phyloP scores from a whole-genome alignment of 2,797 vertebrate species.

The Cynopterus sphinx region DNA sequence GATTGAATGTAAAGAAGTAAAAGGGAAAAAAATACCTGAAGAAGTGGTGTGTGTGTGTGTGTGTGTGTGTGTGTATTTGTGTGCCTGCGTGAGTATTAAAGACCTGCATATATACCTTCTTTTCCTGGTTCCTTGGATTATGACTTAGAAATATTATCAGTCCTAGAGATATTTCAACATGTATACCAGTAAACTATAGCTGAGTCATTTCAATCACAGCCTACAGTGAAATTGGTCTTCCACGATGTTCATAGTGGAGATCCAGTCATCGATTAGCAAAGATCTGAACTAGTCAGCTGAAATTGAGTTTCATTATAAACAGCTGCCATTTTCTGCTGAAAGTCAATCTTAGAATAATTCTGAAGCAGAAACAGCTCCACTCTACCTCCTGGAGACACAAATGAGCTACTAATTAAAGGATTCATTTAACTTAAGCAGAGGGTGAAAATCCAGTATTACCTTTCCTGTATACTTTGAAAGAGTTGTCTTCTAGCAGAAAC shows the following conservation, averaged over 20 bases:
- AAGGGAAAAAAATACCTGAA: not conserved
- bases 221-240: not conserved
- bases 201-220: not conserved
- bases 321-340: not conserved
- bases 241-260: not conserved
- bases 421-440: not conserved
- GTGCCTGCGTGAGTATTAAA: not conserved
- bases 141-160: not conserved
- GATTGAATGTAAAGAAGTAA: not conserved
- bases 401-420: not conserved
- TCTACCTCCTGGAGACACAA: not conserved
- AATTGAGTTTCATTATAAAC: not conserved
- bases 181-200: not conserved
- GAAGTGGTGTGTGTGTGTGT: not conserved
- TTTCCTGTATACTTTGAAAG: slow-evolving; percentile 53
- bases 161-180: not conserved
- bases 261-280: not conserved
- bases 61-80: not conserved
- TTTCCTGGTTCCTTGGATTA: not conserved
- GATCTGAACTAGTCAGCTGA: not conserved
- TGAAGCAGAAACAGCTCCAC: not conserved
- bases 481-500: slow-evolving; percentile 38
- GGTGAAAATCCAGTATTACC: slow-evolving; percentile 40
- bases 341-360: not conserved
- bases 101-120: not conserved